These are phyloP conservation scores for Numenius arquata DNA, from an alignment of 2,113 vertebrate genomes.

Conservation along the genomic window DNA sequence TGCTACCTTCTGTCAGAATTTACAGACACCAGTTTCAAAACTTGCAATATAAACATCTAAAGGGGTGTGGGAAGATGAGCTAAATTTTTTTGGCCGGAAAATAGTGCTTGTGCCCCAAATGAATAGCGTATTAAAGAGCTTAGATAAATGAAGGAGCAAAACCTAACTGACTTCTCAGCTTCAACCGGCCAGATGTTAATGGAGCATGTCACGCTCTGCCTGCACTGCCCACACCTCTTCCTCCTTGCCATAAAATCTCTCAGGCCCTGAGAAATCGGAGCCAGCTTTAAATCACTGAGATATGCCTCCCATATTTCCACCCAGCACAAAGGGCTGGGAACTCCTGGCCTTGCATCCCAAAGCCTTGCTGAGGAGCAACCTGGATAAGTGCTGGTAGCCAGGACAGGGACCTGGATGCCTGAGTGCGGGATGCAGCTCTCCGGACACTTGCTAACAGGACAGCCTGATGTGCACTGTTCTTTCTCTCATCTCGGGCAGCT, in stretches of 20 bases:
- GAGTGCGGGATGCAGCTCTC: fast-evolving
- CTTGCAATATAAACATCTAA: neutral
- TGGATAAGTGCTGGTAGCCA: neutral
- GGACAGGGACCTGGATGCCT: neutral
- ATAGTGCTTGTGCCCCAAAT: neutral
- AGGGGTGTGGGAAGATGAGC: neutral
- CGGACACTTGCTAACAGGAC: neutral
- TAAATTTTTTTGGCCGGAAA: neutral
- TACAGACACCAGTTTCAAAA: neutral
- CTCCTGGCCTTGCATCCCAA: neutral
- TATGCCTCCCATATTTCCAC: neutral
- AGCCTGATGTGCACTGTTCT: fast-evolving
- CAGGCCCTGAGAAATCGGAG: neutral
- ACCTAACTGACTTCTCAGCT: neutral
- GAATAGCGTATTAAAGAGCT: neutral
- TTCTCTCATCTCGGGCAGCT: neutral
- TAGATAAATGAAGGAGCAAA: neutral
- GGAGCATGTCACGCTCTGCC: neutral
- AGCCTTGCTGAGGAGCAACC: neutral
- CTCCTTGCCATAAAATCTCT: neutral
- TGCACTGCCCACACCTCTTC: neutral
- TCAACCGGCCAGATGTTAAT: neutral
- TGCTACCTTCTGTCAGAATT: neutral
- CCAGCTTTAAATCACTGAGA: neutral
- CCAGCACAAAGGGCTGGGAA: neutral